Percentiles rank a stretch among this genome's conserved stretches.
Evolutionary conservation across 2,888 invertebrate genomes (phyloP).

Genomic region (Oligia strigilis): DNA sequence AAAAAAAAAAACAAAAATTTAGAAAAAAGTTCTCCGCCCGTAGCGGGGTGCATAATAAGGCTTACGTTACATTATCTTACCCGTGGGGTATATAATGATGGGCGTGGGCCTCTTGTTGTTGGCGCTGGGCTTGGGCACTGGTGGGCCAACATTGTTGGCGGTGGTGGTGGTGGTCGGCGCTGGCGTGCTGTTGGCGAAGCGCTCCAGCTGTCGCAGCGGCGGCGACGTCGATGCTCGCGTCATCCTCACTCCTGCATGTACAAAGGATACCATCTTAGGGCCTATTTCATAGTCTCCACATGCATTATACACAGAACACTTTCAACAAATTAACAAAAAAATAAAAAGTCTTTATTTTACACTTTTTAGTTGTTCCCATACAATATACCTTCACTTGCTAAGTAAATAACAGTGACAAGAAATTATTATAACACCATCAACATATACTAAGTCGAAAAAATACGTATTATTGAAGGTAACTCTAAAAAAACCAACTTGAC

Average conservation of each 20-base stretch:
- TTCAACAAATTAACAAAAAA: neutral
- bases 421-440: no score
- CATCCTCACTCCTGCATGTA: slow-evolving; percentile 70
- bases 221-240: slow-evolving; percentile 78
- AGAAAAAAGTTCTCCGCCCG: neutral
- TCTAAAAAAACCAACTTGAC: no score
- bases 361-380: no score
- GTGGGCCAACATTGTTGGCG: slow-evolving; percentile 71
- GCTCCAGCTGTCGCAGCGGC: slow-evolving; percentile 75
- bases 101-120: slow-evolving; percentile 93
- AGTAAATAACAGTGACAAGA: no score
- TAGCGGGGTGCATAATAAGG: neutral
- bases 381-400: no score
- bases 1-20: neutral
- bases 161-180: slow-evolving; percentile 73
- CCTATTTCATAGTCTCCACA: neutral
- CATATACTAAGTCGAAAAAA: no score
- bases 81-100: slow-evolving; percentile 89
- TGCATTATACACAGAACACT: neutral
- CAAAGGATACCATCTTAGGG: neutral
- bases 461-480: no score
- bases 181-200: slow-evolving; percentile 75
- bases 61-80: slow-evolving; percentile 49
- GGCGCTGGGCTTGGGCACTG: slow-evolving; percentile 78
- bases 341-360: neutral